Percentiles rank a stretch among this genome's conserved stretches.
Evolutionary conservation across 30 jellyfish, hydroid and myxozoan species (phyloP).

Genomic region (Morbakka virulenta): DNA sequence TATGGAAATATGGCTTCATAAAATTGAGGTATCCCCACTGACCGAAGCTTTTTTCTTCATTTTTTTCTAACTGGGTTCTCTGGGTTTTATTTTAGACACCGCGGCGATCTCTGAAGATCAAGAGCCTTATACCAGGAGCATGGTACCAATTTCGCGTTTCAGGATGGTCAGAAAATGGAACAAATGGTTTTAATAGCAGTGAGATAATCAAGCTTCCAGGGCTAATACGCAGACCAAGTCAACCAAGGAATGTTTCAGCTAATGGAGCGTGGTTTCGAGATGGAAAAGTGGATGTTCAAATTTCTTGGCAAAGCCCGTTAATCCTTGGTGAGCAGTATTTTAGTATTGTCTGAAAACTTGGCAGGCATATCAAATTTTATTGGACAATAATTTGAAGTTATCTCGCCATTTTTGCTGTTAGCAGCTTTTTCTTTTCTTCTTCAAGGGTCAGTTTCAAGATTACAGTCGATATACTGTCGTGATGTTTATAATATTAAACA

Average conservation of each 20-base stretch:
- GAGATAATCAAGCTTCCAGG: slow-evolving; percentile 1
- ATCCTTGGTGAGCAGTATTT: slow-evolving; percentile 15
- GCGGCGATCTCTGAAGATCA: neutral
- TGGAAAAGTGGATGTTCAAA: slow-evolving; percentile 16
- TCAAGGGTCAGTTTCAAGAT: too few species aligned
- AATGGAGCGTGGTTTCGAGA: slow-evolving; percentile 20
- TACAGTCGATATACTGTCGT: too few species aligned
- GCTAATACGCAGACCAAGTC: slow-evolving; percentile 37
- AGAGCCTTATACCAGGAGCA: slow-evolving; percentile 36
- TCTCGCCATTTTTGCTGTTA: too few species aligned
- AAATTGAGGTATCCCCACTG: too few species aligned
- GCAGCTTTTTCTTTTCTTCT: too few species aligned
- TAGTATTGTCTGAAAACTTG: neutral
- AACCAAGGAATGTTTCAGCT: slow-evolving; percentile 47
- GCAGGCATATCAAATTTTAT: neutral
- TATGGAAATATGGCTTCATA: too few species aligned
- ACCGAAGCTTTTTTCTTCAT: too few species aligned
- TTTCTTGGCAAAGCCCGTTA: slow-evolving; percentile 55
- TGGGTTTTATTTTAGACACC: slow-evolving; percentile 49
- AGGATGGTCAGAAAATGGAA: slow-evolving; percentile 42
- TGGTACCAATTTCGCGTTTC: slow-evolving; percentile 60
- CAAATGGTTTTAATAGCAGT: slow-evolving; percentile 40
- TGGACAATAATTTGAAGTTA: too few species aligned
- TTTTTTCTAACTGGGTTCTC: too few species aligned
- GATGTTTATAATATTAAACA: too few species aligned